Evolutionary conservation across 2,888 invertebrate species (phyloP), one percentile per base, ranked within the genome.

Genomic region (Amphipoea lucens): DNA sequence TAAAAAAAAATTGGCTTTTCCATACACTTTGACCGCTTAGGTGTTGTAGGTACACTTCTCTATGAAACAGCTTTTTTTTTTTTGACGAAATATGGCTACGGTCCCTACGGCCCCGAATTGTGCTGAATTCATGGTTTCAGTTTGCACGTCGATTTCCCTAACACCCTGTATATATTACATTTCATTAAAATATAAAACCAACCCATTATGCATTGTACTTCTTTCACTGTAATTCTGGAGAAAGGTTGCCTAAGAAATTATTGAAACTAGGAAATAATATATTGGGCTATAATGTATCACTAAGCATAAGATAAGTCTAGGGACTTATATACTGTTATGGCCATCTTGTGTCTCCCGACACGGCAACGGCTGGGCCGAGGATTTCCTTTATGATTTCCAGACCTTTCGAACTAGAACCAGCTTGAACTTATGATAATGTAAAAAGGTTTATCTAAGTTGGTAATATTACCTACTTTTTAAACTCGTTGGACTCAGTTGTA

Each of bases 321-420:
- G 29, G 29, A 29, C 29, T 29, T 29, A 29, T 29, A 29, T 29
- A 20, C 40, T 74, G 29, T 66, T 60, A 81, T 54, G 74, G 60
- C 51, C 36, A 54, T n/a, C 42, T 62, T 81, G 51, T 60, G 36
- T 74, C 78, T 54, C 57, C 29, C 20, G 40, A 6, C n/a, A n/a
- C 3, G 70, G 40, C n/a, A 11, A 42, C 29, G 9, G 48, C 57
- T 40, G 29, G n/a, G 14, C 14, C 29, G 57, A 40, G 5, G 40
- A 14, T 51, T n/a, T 14, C 14, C 14, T 36, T 74, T 51, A 60
- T 60, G 23, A 72, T 14, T 60, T 57, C 23, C 12, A 63, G 63
- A 63, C 36, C 17, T 74, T 78, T 51, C 9, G 4, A 45, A 14
- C 23, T 14, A 23, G 29, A 7, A n/a, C 17, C 36, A 51, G 20